Base-by-base conservation (phyloP, 2,113 vertebrate species). In the Notechis scutatus region DNA sequence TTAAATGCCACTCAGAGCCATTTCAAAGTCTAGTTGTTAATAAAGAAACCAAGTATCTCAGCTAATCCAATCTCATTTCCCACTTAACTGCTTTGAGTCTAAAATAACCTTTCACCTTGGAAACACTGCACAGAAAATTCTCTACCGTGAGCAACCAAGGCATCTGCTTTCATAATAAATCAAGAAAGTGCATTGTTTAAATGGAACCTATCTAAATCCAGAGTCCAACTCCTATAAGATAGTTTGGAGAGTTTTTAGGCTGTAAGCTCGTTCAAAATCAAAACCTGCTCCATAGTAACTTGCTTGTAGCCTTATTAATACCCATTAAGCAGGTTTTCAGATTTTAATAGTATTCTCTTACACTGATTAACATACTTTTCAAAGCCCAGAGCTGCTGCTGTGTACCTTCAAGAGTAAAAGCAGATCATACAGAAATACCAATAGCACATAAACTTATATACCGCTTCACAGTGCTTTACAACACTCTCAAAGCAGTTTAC, bases 221-320 rank as follows among this genome's bases (percentile, higher is more conserved):
- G 5, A 81, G 7, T 21, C 20, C 0, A 2, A 34, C 69, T 81
- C 18, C 15, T 0, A 81, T 81, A 81, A 1, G 7, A 81, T 21
- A 55, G 55, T 50, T 15, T 64, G 90, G 74, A 91, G 69, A 20
- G n/a, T 39, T 81, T 81, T 81, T 39, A 81, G 69, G 87, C n/a
- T 88, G 57, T 20, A 81, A 90, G 50, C 64, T 85, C 23, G 47
- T 34, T 87, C 29, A 52, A 87, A 93, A 59, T 57, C 57, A 90
- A 45, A 90, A 93, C 57, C 11, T 12, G 55, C 56, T 88, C 45
- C 20, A 64, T 45, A 89, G 18, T 50, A 89, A 90, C 55, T 57
- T 94, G 26, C 21, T 92, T 88, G 56, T 6, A 59, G 8, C 50
- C 69, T 47, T 45, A 45, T 52, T 81, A 90, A 50, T 59, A 15